Conservation (phyloP, 30 jellyfish, hydroid and myxozoan genomes). For the Hydractinia symbiolongicarpus region DNA sequence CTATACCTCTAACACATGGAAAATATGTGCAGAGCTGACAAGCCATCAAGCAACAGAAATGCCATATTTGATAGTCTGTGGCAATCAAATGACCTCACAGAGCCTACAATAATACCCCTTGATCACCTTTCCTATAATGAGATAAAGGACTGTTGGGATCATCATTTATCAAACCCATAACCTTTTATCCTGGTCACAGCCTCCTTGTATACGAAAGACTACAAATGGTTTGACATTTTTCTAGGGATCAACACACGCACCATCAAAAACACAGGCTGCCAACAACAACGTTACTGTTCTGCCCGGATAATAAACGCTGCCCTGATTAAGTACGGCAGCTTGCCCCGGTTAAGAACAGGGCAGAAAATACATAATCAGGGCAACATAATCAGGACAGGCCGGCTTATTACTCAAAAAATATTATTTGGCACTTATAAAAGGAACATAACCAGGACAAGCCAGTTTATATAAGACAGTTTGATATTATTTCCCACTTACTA, state of each 20-base stretch:
- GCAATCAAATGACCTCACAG: background rate
- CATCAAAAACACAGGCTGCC: slow-evolving; percentile 28
- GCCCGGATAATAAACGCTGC: no score
- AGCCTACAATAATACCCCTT: background rate
- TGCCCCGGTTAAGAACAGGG: no score
- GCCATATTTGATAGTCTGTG: background rate
- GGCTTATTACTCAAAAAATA: no score
- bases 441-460: no score
- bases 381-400: no score
- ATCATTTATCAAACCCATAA: background rate
- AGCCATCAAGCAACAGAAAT: background rate
- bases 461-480: no score
- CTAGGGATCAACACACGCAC: background rate
- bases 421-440: no score
- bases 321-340: no score
- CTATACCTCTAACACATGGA: background rate
- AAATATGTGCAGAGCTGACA: background rate
- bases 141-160: background rate
- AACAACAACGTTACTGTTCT: no score
- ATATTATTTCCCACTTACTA: no score
- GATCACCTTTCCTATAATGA: background rate
- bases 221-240: background rate
- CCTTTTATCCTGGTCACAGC: slow-evolving; percentile 2
- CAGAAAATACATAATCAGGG: no score
- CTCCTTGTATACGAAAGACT: background rate